Evolutionary conservation across 1,140 invertebrate genomes (phyloP).

Genomic region (Scylla paramamosain): DNA sequence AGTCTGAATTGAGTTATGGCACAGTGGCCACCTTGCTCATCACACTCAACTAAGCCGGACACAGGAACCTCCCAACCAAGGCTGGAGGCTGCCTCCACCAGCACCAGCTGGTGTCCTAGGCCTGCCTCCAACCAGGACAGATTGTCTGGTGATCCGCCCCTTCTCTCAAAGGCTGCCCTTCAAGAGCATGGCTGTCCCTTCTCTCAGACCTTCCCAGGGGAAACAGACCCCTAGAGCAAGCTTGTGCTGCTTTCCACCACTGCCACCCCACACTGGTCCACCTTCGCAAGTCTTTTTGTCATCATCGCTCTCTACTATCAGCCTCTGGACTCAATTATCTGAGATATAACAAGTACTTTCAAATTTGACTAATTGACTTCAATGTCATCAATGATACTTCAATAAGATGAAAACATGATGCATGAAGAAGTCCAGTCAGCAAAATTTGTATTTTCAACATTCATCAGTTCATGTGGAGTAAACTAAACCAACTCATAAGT

Average conservation of each 20-base stretch:
- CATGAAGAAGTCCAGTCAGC: too few relatives aligned
- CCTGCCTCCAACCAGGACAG: conserved; percentile 33
- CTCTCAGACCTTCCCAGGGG: conserved; percentile 73
- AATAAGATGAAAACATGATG: background rate
- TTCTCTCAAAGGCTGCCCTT: conserved; percentile 63
- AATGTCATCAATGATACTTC: background rate
- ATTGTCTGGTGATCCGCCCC: conserved; percentile 68
- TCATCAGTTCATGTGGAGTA: too few relatives aligned
- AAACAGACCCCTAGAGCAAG: conserved; percentile 63
- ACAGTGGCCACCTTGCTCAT: conserved; percentile 59
- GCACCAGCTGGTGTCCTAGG: conserved; percentile 45
- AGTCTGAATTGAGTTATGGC: conserved; percentile 74
- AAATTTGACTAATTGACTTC: background rate
- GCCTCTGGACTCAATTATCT: too few relatives aligned
- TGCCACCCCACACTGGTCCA: conserved; percentile 31
- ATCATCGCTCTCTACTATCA: conserved; percentile 43
- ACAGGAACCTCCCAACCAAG: conserved; percentile 65
- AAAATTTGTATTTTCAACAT: too few relatives aligned
- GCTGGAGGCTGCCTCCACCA: conserved; percentile 38
- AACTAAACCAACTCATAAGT: too few relatives aligned
- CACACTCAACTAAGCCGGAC: conserved; percentile 71
- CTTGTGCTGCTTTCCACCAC: conserved; percentile 65
- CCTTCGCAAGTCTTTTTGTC: conserved; percentile 54
- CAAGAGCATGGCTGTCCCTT: conserved; percentile 65
- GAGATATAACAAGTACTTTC: too few relatives aligned